phyloP scores from a whole-genome alignment of 2,888 invertebrate species.

The Megamerina dolium region DNA sequence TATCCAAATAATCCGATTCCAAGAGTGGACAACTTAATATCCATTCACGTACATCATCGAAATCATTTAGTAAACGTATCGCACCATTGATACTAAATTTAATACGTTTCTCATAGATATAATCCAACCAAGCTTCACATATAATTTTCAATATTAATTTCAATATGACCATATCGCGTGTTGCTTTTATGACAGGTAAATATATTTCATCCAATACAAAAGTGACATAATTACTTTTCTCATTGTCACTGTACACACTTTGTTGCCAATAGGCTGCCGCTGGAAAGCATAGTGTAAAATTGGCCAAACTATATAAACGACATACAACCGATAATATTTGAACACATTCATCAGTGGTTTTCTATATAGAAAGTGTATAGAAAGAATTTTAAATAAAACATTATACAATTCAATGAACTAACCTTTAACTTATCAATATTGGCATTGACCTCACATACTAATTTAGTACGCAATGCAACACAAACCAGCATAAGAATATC shows the following conservation, averaged over 20 bases:
- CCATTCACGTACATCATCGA: conserved; percentile 73
- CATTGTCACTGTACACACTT: conserved; percentile 34
- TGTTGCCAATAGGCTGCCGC: conserved; percentile 60
- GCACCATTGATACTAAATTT: conserved; percentile 79
- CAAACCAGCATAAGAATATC: conserved; percentile 76
- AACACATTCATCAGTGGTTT: conserved; percentile 65
- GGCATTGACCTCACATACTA: conserved; percentile 70
- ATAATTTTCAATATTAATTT: conserved; percentile 75
- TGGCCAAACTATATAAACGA: conserved; percentile 70
- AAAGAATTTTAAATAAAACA: not conserved
- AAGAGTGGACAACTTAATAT: conserved; percentile 58
- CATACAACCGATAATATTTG: conserved; percentile 68
- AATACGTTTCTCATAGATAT: conserved; percentile 74
- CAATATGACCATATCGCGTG: conserved; percentile 64
- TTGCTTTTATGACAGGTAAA: conserved; percentile 70
- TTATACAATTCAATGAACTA: conserved; percentile 10
- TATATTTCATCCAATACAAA: conserved; percentile 70
- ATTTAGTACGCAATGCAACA: conserved; percentile 71
- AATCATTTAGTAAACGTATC: conserved; percentile 71
- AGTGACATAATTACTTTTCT: conserved; percentile 60
- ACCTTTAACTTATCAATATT: conserved; percentile 73
- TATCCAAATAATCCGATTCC: conserved; percentile 50
- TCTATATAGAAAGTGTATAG: conserved; percentile 50
- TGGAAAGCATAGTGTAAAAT: conserved; percentile 78
- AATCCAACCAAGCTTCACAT: conserved; percentile 83